Evolutionary conservation across 2,113 vertebrate genomes (phyloP), one percentile per base, ranked within the genome.

Genomic region (Mesoclemmys tuberculata): DNA sequence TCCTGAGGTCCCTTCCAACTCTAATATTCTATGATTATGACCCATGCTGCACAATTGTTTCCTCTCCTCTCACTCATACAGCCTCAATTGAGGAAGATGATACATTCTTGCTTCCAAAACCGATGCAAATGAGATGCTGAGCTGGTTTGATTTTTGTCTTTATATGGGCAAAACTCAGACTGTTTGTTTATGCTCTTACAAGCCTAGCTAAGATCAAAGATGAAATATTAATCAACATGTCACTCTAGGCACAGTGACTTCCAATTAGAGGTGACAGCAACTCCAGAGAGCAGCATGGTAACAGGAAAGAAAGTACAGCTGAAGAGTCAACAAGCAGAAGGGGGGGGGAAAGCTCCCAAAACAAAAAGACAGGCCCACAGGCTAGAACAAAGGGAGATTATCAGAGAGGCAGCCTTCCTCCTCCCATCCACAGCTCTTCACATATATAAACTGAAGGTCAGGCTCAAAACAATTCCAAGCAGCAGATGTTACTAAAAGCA

Each of bases 191-290:
- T 77, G 52, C 2, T 10, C 38, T 27, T 51, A 22, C 44, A 74
- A 12, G n/a, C 2, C 58, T 38, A 16, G 58, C 21, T 8, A 77
- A 77, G 48, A n/a, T 90, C 56, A 85, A 85, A 85, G 44, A 38
- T 84, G 48, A 58, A 90, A 80, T n/a, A 85, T 22, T 48, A 90
- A 85, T 90, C 46, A 90, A 81, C 61, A 61, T 31, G n/a, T 64
- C 31, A 56, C 19, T 16, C 74, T 8, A 84, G 75, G 79, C 49
- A 90, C 35, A 46, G 10, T n/a, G 48, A 46, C 58, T 61, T 4
- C 58, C 80, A 82, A 77, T 54, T 82, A 91, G 87, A 58, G 82
- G 44, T 64, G 89, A 81, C n/a, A 75, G 27, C n/a, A 81, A 2
- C 10, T 27, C n/a, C 83, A 77, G 1, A 56, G 46, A 75, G 24